phyloP scores from a whole-genome alignment of 35 echinoderm and acorn worm species.

The Hemicentrotus pulcherrimus region DNA sequence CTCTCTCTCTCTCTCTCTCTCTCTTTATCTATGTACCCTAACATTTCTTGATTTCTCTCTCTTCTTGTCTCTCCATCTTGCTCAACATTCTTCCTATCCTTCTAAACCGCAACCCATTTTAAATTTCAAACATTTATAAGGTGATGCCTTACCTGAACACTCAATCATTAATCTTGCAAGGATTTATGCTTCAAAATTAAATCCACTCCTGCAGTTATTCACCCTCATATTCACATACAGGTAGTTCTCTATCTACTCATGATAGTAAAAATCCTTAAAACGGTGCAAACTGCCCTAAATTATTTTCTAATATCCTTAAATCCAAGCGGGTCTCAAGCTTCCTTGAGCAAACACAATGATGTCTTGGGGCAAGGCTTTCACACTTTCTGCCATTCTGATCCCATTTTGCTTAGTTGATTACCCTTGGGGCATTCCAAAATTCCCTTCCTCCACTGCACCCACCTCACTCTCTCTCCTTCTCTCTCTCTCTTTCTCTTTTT shows the following conservation, averaged over 20 bases:
- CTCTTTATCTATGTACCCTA: too few species aligned
- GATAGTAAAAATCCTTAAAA: background rate
- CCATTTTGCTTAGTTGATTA: slow-evolving; percentile 19
- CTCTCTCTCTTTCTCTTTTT: background rate
- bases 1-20: too few species aligned
- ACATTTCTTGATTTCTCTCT: background rate
- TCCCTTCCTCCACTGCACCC: background rate
- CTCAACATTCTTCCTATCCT: background rate
- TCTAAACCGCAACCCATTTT: background rate
- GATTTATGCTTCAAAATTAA: background rate
- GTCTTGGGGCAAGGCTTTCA: background rate
- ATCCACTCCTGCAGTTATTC: background rate
- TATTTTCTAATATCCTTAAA: background rate
- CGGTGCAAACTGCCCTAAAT: background rate
- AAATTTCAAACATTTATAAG: background rate
- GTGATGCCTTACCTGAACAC: background rate
- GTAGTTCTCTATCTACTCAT: background rate
- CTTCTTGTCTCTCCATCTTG: background rate
- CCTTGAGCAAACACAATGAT: background rate
- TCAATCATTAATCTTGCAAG: background rate
- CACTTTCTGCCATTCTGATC: slow-evolving; percentile 11
- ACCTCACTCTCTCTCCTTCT: background rate
- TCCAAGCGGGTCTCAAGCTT: background rate
- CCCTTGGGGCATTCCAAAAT: background rate
- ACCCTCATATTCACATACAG: background rate